Base-by-base conservation (phyloP, 2,888 invertebrate species). In the Abscondita cerata region DNA sequence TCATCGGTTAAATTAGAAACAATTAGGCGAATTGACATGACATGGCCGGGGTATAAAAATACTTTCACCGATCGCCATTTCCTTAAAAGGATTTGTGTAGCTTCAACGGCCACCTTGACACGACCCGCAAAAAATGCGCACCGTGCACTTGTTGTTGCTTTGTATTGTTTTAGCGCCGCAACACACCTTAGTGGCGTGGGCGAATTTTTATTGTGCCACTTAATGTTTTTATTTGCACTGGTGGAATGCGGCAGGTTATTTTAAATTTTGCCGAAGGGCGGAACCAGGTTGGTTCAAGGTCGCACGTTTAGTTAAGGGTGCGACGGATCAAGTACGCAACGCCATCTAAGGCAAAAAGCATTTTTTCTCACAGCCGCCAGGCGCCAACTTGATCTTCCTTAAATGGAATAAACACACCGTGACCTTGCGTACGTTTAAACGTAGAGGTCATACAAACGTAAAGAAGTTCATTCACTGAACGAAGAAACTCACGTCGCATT, bases 41-140 rank as follows among this genome's bases (percentile, higher is more conserved):
- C 51, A 51, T 15, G 51, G 51, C 34, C 51, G 34, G 51, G 16
- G 9, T 8, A 33, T 13, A 9, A 1, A 53, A 51, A 51, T 46
- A 72, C 74, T 74, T 74, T 74, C 74, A 72, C 74, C 2, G 69
- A 66, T 67, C 56, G 65, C 66, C 66, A 71, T 68, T 72, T 71
- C 75, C 75, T 72, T 73, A 74, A 73, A 73, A 68, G 74, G 74
- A 65, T 71, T 63, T 68, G 68, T 68, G 68, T 67, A 68, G 69
- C 69, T 67, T 68, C 68, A 65, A 66, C 67, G 65, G 71, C 68
- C 72, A 72, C 70, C 73, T 72, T 73, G 73, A 72, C 72, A 71
- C 64, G 70, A 60, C 67, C 65, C 61, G 64, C 52, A 52, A 65
- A 64, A 65, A 65, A 62, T 58, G 64, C 61, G 61, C 57, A n/a